A percentile compares a stretch with the other conserved stretches of the same genome.
These are phyloP conservation scores for Girardinus metallicus DNA, from an alignment of 2,797 vertebrate species.

Conservation along the genomic window DNA sequence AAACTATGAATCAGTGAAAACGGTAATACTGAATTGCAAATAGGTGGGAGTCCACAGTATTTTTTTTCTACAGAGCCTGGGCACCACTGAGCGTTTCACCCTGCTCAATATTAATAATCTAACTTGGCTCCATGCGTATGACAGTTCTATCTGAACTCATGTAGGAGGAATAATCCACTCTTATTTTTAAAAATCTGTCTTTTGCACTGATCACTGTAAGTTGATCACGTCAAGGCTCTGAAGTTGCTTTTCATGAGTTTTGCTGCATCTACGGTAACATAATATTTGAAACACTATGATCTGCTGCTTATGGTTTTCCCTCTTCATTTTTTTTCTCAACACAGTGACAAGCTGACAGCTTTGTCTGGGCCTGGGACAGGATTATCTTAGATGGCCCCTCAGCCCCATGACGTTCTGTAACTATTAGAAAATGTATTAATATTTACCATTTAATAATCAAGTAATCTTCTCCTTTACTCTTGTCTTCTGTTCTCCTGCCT, in stretches of 20 bases:
- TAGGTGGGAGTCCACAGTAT: neutral
- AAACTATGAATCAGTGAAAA: neutral
- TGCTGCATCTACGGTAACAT: neutral
- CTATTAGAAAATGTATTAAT: no score
- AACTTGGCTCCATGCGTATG: neutral
- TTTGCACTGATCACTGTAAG: neutral
- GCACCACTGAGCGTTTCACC: neutral
- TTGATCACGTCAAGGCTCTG: neutral
- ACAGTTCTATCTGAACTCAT: neutral
- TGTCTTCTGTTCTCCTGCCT: no score
- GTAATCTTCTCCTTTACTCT: no score
- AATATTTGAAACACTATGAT: neutral
- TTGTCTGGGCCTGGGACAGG: neutral
- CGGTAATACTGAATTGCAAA: neutral
- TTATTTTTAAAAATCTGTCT: neutral
- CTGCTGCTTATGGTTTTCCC: neutral
- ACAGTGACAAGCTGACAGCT: neutral
- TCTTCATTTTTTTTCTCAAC: neutral
- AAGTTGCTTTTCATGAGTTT: neutral
- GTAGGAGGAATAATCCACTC: neutral
- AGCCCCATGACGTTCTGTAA: no score
- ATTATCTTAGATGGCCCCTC: no score
- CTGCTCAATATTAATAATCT: neutral
- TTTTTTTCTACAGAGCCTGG: neutral
- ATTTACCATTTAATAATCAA: no score